phyloP scores from a whole-genome alignment of 2,113 vertebrate genomes.

The Neolamprologus sp. region DNA sequence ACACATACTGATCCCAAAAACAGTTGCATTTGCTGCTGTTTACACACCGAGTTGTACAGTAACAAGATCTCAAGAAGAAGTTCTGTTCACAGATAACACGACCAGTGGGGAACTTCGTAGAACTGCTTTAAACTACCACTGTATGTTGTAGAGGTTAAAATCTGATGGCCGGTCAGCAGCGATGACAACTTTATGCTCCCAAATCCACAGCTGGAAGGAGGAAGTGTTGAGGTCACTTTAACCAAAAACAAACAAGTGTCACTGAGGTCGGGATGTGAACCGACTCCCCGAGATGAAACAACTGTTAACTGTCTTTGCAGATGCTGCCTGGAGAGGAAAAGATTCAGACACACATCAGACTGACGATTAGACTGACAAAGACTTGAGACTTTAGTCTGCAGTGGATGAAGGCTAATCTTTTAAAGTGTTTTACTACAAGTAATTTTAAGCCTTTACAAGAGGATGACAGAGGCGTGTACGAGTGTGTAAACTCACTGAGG shows the following conservation, averaged over 20 bases:
- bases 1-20: not conserved
- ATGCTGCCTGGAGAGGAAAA: constrained; percentile 42
- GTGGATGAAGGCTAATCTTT: rapidly evolving
- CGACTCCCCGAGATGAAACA: not conserved
- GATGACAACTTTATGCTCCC: not conserved
- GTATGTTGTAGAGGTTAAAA: not conserved
- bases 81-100: constrained; percentile 10
- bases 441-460: not conserved
- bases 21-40: not conserved
- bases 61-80: constrained; percentile 19
- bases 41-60: not conserved
- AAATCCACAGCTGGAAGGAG: constrained; percentile 1
- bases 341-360: not conserved
- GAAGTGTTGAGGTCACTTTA: constrained; percentile 2
- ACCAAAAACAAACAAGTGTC: not conserved
- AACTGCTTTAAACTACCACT: not conserved
- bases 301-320: constrained; percentile 54
- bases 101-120: constrained; percentile 1
- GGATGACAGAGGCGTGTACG: not conserved
- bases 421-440: not conserved
- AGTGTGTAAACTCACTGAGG: constrained; percentile 70
- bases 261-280: not conserved
- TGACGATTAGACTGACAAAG: not conserved
- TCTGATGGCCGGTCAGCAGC: not conserved
- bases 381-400: not conserved